Conservation (phyloP, 2,888 invertebrate genomes). For the Criorhina ranunculi region DNA sequence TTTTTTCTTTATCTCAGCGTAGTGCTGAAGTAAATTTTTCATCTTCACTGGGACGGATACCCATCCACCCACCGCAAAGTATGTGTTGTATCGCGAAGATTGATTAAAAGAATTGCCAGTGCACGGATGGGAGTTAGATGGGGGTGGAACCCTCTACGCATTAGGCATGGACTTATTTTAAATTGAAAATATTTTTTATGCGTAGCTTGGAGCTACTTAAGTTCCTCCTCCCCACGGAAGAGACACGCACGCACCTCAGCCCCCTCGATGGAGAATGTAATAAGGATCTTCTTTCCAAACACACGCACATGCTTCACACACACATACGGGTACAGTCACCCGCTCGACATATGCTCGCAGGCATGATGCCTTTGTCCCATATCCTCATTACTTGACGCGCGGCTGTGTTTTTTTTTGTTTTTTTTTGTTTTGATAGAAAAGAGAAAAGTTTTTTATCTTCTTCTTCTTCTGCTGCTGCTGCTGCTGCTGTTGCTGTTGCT, state of each 20-base stretch:
- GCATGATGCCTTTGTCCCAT: constrained; percentile 71
- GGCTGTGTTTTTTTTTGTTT: constrained; percentile 51
- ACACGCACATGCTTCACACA: constrained; percentile 11
- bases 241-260: constrained; percentile 35
- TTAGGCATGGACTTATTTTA: constrained; percentile 75
- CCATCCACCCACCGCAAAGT: constrained; percentile 58
- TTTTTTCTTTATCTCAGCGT: constrained; percentile 47
- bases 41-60: constrained; percentile 55
- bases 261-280: constrained; percentile 53
- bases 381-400: constrained; percentile 71
- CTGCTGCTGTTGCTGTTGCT: constrained; percentile 49
- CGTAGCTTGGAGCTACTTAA: constrained; percentile 72
- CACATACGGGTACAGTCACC: constrained; percentile 14
- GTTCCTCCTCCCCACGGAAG: constrained; percentile 53
- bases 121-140: constrained; percentile 38
- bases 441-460: constrained; percentile 68
- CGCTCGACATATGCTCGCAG: constrained; percentile 69
- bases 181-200: constrained; percentile 73
- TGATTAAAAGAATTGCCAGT: constrained; percentile 72
- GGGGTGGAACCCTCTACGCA: constrained; percentile 68
- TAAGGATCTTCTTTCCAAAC: constrained; percentile 56
- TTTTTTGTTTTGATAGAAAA: constrained; percentile 69
- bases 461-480: constrained; percentile 44
- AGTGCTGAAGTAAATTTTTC: constrained; percentile 69
- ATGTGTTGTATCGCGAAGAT: constrained; percentile 74